Evolutionary conservation across 2,888 invertebrate species (phyloP), one percentile per base, ranked within the genome.

Genomic region (Isotomurus palustris): DNA sequence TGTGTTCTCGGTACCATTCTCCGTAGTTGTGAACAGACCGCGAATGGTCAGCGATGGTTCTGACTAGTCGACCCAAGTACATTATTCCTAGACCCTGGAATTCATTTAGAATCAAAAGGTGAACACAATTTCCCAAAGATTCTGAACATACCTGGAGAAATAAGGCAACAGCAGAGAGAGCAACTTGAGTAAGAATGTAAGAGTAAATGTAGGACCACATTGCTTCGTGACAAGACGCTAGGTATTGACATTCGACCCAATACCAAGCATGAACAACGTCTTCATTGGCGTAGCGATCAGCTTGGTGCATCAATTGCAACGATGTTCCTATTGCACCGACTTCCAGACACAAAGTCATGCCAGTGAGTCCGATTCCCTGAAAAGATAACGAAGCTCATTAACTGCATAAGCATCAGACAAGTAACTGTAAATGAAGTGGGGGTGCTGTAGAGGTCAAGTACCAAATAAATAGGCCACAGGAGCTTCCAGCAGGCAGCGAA

Each of bases 191-290:
- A 27, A 69, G 45, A 35, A 69, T 48, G 43, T 56, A 67, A 27
- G 32, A 56, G 27, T 64, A 52, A 17, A 67, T 53, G 53, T 69
- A 69, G 27, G 43, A 22, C 1, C 52, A 35, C 56, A 67, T 54
- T 17, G 51, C 56, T 1, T 24, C 38, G 14, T 58, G 51, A 29
- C 69, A 69, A 1, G 59, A 54, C 0, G 49, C 44, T n/a, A 10
- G 17, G 12, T 10, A 5, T 2, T 56, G 54, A 29, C 69, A 69
- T 25, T 69, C 67, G 22, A 64, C 65, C 58, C 62, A 60, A 27
- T 60, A 67, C 69, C 69, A 69, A 2, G 65, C 59, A 24, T 57
- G 60, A 2, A 64, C 25, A n/a, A 61, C 12, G 2, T 62, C 58
- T 51, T 67, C 65, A 44, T 62, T 62, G 8, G 53, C 59, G 25